phyloP scores from a whole-genome alignment of 2,113 vertebrate species.

The Arothron firmamentum region DNA sequence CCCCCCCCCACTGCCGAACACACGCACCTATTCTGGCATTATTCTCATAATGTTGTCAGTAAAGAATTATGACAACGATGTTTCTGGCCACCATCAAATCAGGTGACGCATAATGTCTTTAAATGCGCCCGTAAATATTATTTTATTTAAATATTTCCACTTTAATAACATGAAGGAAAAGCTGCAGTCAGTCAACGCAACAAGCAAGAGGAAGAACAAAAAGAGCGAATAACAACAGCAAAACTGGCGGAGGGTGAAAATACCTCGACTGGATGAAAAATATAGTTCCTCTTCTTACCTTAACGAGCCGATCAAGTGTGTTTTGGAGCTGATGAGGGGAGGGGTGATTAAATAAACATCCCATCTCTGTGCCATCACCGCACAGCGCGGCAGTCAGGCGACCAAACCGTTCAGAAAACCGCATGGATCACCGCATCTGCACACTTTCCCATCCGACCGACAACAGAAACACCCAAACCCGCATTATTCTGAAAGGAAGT shows the following conservation, averaged over 20 bases:
- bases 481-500: background rate
- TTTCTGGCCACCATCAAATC: too few relatives aligned
- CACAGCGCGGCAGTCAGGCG: constrained; percentile 3
- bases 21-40: too few relatives aligned
- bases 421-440: background rate
- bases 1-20: too few relatives aligned
- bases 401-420: background rate
- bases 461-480: constrained; percentile 11
- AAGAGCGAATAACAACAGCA: background rate
- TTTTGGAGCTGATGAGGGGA: constrained; percentile 34
- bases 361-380: constrained; percentile 36
- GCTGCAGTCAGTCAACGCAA: background rate
- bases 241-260: constrained; percentile 11
- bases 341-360: constrained; percentile 58
- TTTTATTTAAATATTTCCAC: too few relatives aligned
- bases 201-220: background rate
- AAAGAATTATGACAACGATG: too few relatives aligned
- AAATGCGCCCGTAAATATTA: too few relatives aligned
- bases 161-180: background rate
- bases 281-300: constrained; percentile 39
- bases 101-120: too few relatives aligned
- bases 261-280: background rate
- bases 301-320: constrained; percentile 33
- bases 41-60: too few relatives aligned
- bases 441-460: constrained; percentile 9